Percentiles rank a stretch among this genome's conserved stretches.
These are phyloP conservation scores for Ptychochromis oligacanthus DNA, from an alignment of 2,113 vertebrate genomes.

Conservation along the genomic window DNA sequence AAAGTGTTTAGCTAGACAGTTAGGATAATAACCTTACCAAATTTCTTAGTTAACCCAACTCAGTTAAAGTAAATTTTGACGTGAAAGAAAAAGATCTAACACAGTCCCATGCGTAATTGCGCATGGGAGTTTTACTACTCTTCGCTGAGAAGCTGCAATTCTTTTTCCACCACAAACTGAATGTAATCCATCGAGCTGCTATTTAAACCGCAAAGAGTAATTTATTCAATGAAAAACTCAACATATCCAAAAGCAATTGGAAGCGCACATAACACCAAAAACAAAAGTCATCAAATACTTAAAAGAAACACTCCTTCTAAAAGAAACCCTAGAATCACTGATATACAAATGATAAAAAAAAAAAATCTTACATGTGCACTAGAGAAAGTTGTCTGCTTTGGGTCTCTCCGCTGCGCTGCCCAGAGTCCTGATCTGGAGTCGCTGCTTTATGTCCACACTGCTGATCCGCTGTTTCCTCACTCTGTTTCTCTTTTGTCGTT, in stretches of 20 bases:
- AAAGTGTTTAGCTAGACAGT: background rate
- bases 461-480: slow-evolving; percentile 58
- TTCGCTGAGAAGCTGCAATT: background rate
- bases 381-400: slow-evolving; percentile 32
- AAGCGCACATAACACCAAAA: background rate
- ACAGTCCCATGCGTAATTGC: slow-evolving; percentile 55
- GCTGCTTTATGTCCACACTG: slow-evolving; percentile 63
- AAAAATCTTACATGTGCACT: slow-evolving; percentile 71
- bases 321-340: background rate
- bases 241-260: background rate
- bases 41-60: background rate
- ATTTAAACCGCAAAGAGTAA: background rate
- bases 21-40: background rate
- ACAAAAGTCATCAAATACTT: background rate
- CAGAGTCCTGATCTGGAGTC: slow-evolving; percentile 74
- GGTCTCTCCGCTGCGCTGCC: slow-evolving; percentile 69
- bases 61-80: background rate
- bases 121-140: background rate
- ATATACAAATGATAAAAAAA: background rate
- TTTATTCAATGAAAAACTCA: background rate
- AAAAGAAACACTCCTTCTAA: background rate
- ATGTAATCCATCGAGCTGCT: background rate
- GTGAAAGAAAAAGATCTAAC: background rate
- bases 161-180: background rate
- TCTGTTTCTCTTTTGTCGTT: slow-evolving; percentile 62